These are phyloP conservation scores for Leiothrix lutea DNA, from an alignment of 2,113 vertebrate species.

Conservation along the genomic window DNA sequence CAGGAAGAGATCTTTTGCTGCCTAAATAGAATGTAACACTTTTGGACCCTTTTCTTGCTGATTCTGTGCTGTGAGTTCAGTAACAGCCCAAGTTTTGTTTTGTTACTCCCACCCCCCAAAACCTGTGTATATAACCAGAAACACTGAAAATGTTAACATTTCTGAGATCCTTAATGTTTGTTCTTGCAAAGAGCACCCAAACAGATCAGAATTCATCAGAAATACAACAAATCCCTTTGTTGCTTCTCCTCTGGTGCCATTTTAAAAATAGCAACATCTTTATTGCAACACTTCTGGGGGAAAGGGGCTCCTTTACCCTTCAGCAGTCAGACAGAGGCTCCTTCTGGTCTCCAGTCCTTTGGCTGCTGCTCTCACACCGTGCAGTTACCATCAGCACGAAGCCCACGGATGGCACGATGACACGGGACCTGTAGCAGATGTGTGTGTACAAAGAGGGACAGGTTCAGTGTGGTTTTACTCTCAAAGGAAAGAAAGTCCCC, in stretches of 20 bases:
- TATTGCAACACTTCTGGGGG: background rate
- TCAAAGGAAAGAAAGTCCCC: background rate
- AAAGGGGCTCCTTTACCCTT: background rate
- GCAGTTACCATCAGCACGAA: background rate
- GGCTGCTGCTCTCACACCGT: background rate
- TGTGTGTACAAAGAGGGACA: background rate
- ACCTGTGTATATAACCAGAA: background rate
- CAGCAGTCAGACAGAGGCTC: background rate
- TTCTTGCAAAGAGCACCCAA: background rate
- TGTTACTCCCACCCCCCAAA: background rate
- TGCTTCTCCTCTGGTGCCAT: background rate
- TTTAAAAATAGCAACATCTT: conserved; percentile 29
- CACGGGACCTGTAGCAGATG: background rate
- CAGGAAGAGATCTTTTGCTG: background rate
- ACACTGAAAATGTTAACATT: conserved; percentile 4
- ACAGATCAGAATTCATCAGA: background rate
- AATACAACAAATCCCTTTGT: background rate
- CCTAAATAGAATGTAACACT: background rate
- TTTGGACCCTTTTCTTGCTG: background rate
- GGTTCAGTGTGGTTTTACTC: background rate
- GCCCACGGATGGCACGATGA: fast-evolving
- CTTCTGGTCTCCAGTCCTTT: background rate
- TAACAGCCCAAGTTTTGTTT: background rate
- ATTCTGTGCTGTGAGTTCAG: background rate
- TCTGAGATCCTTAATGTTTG: background rate